phyloP scores from a whole-genome alignment of 1,140 invertebrate genomes.

The Choristoneura fumiferana region DNA sequence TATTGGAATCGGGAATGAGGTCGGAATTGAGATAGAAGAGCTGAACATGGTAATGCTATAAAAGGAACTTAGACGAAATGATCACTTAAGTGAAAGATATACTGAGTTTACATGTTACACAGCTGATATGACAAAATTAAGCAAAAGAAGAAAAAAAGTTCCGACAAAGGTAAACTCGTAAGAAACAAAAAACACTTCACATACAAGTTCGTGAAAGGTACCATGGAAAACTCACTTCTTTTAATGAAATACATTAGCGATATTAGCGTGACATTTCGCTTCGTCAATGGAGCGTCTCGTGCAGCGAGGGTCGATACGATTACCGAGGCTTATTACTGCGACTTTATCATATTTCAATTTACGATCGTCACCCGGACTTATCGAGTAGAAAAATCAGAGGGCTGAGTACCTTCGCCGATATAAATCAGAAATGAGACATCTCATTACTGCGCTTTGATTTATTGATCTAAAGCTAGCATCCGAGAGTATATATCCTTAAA shows the following conservation, averaged over 20 bases:
- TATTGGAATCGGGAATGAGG: slow-evolving; percentile 74
- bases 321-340: slow-evolving; percentile 66
- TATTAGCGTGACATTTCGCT: slow-evolving; percentile 36
- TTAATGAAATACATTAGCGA: slow-evolving; percentile 23
- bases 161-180: no score
- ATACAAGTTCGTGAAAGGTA: no score
- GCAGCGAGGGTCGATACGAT: slow-evolving; percentile 60
- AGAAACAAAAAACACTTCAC: no score
- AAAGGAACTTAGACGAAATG: slow-evolving; percentile 38
- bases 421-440: slow-evolving; percentile 72
- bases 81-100: not conserved
- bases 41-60: slow-evolving; percentile 58
- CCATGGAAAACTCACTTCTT: not conserved
- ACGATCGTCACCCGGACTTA: slow-evolving; percentile 73
- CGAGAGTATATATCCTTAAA: slow-evolving; percentile 15
- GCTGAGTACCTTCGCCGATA: slow-evolving; percentile 45
- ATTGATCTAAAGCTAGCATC: slow-evolving; percentile 29
- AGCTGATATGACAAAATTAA: no score
- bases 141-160: no score
- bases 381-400: slow-evolving; percentile 71
- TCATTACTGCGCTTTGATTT: slow-evolving; percentile 65
- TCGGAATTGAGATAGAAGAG: slow-evolving; percentile 75
- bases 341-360: slow-evolving; percentile 78
- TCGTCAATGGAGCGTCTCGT: slow-evolving; percentile 33
- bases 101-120: no score